phyloP scores from a whole-genome alignment of 2,797 vertebrate species.

The Mallotus villosus region DNA sequence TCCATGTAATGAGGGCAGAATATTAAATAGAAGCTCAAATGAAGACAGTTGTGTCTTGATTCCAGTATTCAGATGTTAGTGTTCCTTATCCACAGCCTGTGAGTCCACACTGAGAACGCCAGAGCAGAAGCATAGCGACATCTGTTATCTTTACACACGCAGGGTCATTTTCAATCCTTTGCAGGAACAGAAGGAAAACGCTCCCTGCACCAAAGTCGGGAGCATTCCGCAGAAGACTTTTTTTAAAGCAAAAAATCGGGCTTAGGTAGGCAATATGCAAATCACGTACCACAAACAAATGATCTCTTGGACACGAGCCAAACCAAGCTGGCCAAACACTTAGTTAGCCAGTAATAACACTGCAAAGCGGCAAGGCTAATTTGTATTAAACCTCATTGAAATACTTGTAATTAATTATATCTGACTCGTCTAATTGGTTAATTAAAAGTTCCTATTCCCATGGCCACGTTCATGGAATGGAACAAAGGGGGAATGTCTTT shows the following conservation, averaged over 20 bases:
- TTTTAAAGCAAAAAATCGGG: conserved; percentile 1
- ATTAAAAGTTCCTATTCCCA: conserved; percentile 34
- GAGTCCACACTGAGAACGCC: neutral
- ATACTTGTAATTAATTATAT: conserved; percentile 41
- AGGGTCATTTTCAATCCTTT: too few relatives aligned
- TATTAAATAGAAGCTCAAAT: too few relatives aligned
- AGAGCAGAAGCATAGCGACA: conserved; percentile 25
- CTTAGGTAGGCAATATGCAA: conserved; percentile 18
- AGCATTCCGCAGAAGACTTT: neutral
- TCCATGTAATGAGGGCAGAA: conserved; percentile 28
- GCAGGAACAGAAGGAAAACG: neutral
- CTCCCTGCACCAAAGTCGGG: neutral
- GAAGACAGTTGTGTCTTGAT: too few relatives aligned
- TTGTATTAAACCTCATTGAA: conserved; percentile 36
- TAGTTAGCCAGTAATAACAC: conserved; percentile 20
- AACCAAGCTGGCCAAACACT: conserved; percentile 19
- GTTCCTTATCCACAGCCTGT: neutral
- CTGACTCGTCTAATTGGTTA: conserved; percentile 30
- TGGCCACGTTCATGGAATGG: conserved; percentile 6
- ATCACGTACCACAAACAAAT: conserved; percentile 19
- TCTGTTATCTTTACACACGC: neutral
- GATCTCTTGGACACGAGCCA: conserved; percentile 24
- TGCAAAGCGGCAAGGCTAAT: conserved; percentile 20
- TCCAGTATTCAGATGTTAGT: neutral
- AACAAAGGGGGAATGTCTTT: neutral